These are phyloP conservation scores for Zapus hudsonius DNA, from an alignment of 2,113 vertebrate genomes.

Conservation along the genomic window DNA sequence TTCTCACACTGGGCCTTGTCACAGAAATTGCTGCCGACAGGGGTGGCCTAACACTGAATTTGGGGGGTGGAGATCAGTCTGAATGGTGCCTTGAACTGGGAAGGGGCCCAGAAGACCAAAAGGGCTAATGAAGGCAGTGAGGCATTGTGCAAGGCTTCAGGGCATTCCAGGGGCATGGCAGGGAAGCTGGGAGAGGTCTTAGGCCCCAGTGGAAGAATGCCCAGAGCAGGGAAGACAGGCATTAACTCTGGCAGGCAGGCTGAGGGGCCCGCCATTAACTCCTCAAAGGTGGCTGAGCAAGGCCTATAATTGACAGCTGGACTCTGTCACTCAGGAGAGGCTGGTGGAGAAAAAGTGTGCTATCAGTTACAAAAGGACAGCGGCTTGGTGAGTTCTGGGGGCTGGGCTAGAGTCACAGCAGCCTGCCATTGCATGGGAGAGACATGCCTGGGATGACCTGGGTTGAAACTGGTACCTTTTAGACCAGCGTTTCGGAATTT, in stretches of 20 bases:
- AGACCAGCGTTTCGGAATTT: not conserved
- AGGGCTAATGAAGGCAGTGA: constrained; percentile 66
- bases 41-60: constrained; percentile 75
- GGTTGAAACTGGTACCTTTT: not conserved
- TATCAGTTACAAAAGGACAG: constrained; percentile 62
- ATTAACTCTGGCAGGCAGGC: constrained; percentile 31
- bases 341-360: constrained; percentile 20
- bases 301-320: constrained; percentile 70
- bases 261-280: constrained; percentile 64
- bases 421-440: not conserved
- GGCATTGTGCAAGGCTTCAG: constrained; percentile 67
- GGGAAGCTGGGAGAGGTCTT: constrained; percentile 73
- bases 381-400: constrained; percentile 34
- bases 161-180: constrained; percentile 45
- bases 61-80: constrained; percentile 53
- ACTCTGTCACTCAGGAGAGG: constrained; percentile 72
- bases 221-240: constrained; percentile 54
- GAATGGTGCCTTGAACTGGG: constrained; percentile 62
- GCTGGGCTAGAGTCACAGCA: not conserved
- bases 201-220: constrained; percentile 71
- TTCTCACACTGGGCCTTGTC: constrained; percentile 75
- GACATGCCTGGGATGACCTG: not conserved
- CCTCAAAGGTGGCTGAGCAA: constrained; percentile 60
- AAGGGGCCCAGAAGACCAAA: constrained; percentile 62
- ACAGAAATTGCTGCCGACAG: constrained; percentile 74